Evolutionary conservation across 1,140 invertebrate genomes (phyloP), one percentile per base, ranked within the genome.

Genomic region (Apis cerana): DNA sequence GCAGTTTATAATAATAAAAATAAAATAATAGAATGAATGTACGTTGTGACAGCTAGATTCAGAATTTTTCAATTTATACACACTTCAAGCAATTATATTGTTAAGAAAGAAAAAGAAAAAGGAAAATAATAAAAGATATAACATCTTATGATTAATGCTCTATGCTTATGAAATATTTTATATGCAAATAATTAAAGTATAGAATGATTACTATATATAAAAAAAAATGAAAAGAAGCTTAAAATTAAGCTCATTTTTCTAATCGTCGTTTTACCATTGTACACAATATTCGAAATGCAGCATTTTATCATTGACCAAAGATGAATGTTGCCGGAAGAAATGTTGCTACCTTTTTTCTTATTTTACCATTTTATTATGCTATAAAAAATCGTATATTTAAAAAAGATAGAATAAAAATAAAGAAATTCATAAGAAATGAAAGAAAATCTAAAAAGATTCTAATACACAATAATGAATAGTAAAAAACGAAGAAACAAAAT

Each of bases 21-120:
- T 76, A 82, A 82, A 76, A 82, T 76, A 82, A 76, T 82, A 82
- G 72, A 82, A 76, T 76, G 72, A 82, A 76, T 82, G 80, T 82
- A 82, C 72, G 62, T 75, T 56, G 23, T 82, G 54, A n/a, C 48
- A 65, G 23, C 78, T 72, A 75, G 27, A 54, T 76, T 75, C 64
- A 68, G 54, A 56, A 68, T 58, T 67, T 75, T 67, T 75, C 64
- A 75, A 75, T 59, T n/a, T 75, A 33, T 65, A 81, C 52, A 64
- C 3, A 43, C n/a, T 71, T 80, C 54, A 72, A 56, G 67, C 68
- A 62, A 80, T 50, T 80, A 80, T 72, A 33, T 65, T 9, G n/a
- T 75, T 75, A 17, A 50, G 4, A 11, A 48, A 58, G 23, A 61
- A 13, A 52, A 11, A 15, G 9, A 75, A 15, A 13, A n/a, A 43